A percentile compares a stretch with the other conserved stretches of the same genome.
Evolutionary conservation across 2,797 vertebrate genomes (phyloP).

Genomic region (Silurus lanzhouensis): DNA sequence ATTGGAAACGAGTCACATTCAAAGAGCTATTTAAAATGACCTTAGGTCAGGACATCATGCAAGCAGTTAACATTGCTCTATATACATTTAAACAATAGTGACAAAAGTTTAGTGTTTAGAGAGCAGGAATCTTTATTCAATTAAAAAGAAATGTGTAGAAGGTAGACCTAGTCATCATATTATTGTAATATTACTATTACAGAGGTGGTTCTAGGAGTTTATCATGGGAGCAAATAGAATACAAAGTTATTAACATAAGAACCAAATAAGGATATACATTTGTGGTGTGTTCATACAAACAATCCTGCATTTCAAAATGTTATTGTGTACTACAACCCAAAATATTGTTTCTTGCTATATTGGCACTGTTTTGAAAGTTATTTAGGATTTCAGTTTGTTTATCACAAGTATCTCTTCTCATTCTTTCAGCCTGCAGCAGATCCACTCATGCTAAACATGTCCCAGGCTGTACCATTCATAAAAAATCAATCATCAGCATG

Average conservation of each 20-base stretch:
- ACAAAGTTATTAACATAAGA: neutral
- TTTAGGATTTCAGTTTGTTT: neutral
- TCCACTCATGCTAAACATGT: neutral
- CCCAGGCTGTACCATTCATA: conserved; percentile 6
- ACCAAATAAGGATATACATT: neutral
- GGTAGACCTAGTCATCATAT: neutral
- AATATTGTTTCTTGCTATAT: neutral
- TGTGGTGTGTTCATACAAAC: neutral
- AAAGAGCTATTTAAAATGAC: neutral
- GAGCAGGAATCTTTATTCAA: neutral
- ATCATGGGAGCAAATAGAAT: too few species aligned
- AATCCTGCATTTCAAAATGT: neutral
- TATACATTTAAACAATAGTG: neutral
- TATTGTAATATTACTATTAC: conserved; percentile 63
- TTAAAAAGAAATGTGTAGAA: neutral
- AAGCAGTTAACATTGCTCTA: neutral
- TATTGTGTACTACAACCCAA: neutral
- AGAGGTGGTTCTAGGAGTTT: neutral
- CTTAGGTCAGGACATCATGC: neutral
- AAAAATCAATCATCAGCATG: neutral
- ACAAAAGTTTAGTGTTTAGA: neutral
- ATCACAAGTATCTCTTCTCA: neutral
- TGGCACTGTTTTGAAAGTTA: neutral
- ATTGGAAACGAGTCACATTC: neutral
- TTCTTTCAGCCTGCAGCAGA: neutral